Evolutionary conservation across 2,888 invertebrate species (phyloP), one percentile per base, ranked within the genome.

Genomic region (Caenorhabditis imperialis): DNA sequence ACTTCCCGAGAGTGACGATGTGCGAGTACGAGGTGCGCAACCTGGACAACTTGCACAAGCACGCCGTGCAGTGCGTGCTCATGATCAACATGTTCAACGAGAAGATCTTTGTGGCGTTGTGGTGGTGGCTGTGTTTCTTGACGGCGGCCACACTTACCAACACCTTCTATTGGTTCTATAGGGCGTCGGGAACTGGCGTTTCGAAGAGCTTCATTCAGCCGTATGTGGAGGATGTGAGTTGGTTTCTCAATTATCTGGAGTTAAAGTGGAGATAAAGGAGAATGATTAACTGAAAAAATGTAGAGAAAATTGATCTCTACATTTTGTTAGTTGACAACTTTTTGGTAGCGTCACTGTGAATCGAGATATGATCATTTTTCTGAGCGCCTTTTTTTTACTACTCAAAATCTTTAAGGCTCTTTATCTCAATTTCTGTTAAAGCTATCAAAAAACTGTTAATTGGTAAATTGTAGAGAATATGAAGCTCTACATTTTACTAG

Each of bases 11-110:
- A 35, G 86, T 88, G n/a, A 88, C 88, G n/a, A 71, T 87, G 47
- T 88, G 88, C 73, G 87, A 88, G 58, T 88, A 86, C 69, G 78
- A 84, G 25, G 85, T 87, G 10, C 76, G 88, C 22, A 86, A 85
- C 33, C 72, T 88, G 22, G 86, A 86, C 50, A 88, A 88, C 57
- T 76, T 86, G 12, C 88, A 88, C 63, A 78, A 83, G 6, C 88
- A 88, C 71, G 81, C 88, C 8, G 85, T 88, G 33, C 88, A 88
- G 72, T 88, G 88, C 60, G 86, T 86, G 33, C 74, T 86, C 45
- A 85, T 86, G 85, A 86, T 86, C 69, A 86, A 86, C 76, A 86
- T 85, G 84, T 83, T 78, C 71, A 80, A 81, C 63, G 82, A 81
- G 67, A 80, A 80, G 62, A 88, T 88, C 57, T 88, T 88, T 75